Base-by-base conservation (phyloP, 2,888 invertebrate genomes). In the Apodemia duryi region DNA sequence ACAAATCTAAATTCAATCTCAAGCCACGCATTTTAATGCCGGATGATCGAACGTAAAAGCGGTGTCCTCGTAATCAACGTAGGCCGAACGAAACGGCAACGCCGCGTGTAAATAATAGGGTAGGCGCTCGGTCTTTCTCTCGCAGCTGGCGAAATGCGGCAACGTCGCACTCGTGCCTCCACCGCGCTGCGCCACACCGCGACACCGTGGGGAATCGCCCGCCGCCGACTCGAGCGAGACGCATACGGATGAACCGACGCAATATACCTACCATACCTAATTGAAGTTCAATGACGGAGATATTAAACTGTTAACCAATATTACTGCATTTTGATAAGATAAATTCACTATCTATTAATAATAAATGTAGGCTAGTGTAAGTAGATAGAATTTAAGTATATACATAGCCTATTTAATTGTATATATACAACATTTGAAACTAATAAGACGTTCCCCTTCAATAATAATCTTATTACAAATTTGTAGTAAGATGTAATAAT, bases 1-100 rank as follows among this genome's bases (percentile, higher is more conserved):
- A 41, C 13, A 11, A 41, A 32, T 46, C 38, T 28, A 46, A 49
- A 32, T 61, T 61, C 61, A 61, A 41, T 41, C 74, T 72, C 75
- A 77, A 85, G 76, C 79, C 76, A 71, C 75, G 69, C 74, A 79
- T 82, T 81, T 81, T 79, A 78, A 77, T 80, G 79, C 82, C 86
- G 88, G 84, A 85, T 86, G 84, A 88, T 89, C 81, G 82, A 88
- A 91, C 91, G 90, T 91, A 90, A 90, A 90, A 90, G 88, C 89
- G 85, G 87, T 91, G 91, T 91, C 91, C 91, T 91, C 91, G 91
- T 91, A 91, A 91, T 91, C 87, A 91, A 91, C 91, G 91, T 91
- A 91, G 90, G 89, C 88, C 85, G 86, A 74, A 75, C 88, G 86
- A 80, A 71, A 75, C 79, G 91, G 90, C 91, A 91, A 91, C 91